phyloP scores from a whole-genome alignment of 64 coral and sea anemone genomes.

The Pocillopora verrucosa region DNA sequence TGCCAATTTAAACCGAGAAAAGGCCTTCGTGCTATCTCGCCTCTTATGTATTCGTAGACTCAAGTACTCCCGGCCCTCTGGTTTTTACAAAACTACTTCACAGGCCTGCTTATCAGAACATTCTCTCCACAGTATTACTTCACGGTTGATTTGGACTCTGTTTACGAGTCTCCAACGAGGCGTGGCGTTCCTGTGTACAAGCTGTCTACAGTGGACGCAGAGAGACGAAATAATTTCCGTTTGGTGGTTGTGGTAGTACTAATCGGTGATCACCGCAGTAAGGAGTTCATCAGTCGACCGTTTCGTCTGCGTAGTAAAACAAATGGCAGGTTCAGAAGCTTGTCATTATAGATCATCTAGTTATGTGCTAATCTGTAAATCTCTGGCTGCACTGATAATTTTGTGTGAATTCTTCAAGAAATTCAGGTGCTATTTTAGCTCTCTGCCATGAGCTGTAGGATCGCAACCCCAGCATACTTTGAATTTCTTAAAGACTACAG shows the following conservation, averaged over 20 bases:
- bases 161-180: slow-evolving; percentile 36
- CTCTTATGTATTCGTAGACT: too few species aligned
- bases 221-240: slow-evolving; percentile 57
- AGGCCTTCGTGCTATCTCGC: too few species aligned
- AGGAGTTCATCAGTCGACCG: slow-evolving; percentile 22
- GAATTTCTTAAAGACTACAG: too few species aligned
- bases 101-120: background rate
- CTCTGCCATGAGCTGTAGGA: too few species aligned
- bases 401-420: too few species aligned
- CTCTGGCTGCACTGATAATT: background rate
- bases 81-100: background rate
- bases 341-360: background rate
- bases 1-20: too few species aligned
- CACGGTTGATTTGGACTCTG: slow-evolving; percentile 57
- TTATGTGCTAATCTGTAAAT: background rate
- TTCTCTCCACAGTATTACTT: slow-evolving; percentile 60
- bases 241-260: slow-evolving; percentile 28
- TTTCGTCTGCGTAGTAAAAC: slow-evolving; percentile 53
- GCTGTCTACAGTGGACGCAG: slow-evolving; percentile 63
- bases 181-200: slow-evolving; percentile 58
- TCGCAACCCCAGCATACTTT: too few species aligned
- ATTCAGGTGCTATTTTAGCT: too few species aligned
- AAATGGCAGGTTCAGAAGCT: slow-evolving; percentile 25
- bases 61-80: too few species aligned
- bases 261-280: slow-evolving; percentile 34